phyloP scores from a whole-genome alignment of 2,113 vertebrate genomes.

The Rhinogobius similis region DNA sequence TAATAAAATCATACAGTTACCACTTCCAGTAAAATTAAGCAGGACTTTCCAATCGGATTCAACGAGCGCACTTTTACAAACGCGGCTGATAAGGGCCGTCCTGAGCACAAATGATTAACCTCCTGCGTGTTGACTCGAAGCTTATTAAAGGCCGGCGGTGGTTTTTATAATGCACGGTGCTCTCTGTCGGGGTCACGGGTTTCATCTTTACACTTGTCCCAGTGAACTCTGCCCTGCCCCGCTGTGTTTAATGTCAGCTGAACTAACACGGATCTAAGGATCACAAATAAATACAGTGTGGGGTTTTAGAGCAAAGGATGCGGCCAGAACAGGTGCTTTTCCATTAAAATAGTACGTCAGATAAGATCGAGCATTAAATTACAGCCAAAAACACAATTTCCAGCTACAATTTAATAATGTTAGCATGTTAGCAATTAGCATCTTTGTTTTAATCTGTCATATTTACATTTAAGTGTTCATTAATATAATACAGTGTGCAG shows the following conservation, averaged over 20 bases:
- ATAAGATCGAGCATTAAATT: too few species aligned
- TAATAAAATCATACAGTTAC: too few species aligned
- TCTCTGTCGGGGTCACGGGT: not conserved
- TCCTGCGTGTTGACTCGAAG: not conserved
- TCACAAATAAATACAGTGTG: slow-evolving; percentile 2
- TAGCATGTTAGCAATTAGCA: too few species aligned
- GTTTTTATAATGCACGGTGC: not conserved
- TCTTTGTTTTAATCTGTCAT: too few species aligned
- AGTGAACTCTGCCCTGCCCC: slow-evolving; percentile 3
- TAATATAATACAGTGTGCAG: too few species aligned
- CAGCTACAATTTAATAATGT: too few species aligned
- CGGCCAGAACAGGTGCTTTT: not conserved
- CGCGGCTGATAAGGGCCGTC: not conserved
- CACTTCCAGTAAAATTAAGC: too few species aligned
- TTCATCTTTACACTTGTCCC: slow-evolving; percentile 2
- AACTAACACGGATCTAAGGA: not conserved
- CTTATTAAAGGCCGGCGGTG: not conserved
- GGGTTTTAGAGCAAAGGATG: not conserved
- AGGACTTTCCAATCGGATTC: too few species aligned
- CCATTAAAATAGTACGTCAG: not conserved
- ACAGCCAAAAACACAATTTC: too few species aligned
- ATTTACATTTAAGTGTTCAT: too few species aligned
- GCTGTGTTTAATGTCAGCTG: slow-evolving; percentile 2
- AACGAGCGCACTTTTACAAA: too few species aligned
- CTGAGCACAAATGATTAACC: slow-evolving; percentile 1